phyloP scores from a whole-genome alignment of 2,888 invertebrate species.

The Ormyrus labotus region DNA sequence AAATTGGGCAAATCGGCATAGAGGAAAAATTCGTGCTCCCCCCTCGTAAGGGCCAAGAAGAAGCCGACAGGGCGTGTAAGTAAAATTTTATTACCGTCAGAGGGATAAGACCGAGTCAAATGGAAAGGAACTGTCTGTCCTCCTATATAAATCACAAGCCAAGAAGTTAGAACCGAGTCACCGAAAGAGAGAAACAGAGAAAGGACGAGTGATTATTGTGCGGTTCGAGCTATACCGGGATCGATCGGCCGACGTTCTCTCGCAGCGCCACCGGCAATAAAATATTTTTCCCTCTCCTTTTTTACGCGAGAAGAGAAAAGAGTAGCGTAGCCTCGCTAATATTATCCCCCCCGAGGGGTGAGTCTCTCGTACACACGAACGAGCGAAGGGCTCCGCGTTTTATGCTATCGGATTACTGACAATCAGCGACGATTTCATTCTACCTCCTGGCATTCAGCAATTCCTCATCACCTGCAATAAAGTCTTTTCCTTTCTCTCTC shows the following conservation, averaged over 20 bases:
- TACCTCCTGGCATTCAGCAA: slow-evolving; percentile 19
- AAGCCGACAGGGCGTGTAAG: slow-evolving; percentile 51
- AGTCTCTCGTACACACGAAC: neutral
- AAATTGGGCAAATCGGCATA: slow-evolving; percentile 37
- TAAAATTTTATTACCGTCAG: slow-evolving; percentile 56
- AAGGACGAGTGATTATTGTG: slow-evolving; percentile 39
- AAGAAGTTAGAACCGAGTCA: slow-evolving; percentile 12
- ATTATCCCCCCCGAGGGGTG: slow-evolving; percentile 53
- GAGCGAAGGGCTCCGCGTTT: slow-evolving; percentile 64
- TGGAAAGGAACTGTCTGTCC: slow-evolving; percentile 52
- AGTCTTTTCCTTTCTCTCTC: neutral
- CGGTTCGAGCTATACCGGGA: slow-evolving; percentile 22
- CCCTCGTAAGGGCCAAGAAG: slow-evolving; percentile 2
- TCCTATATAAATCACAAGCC: slow-evolving; percentile 50
- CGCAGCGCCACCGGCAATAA: slow-evolving; percentile 44
- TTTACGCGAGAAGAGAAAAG: slow-evolving; percentile 38
- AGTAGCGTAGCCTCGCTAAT: slow-evolving; percentile 47
- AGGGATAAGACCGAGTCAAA: slow-evolving; percentile 33
- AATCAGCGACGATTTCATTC: slow-evolving; percentile 54
- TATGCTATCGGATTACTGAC: slow-evolving; percentile 49
- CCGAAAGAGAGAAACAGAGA: slow-evolving; percentile 1
- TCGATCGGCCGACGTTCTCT: slow-evolving; percentile 38
- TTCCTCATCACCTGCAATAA: slow-evolving; percentile 47
- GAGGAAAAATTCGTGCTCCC: slow-evolving; percentile 27
- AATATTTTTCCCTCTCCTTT: slow-evolving; percentile 46